Base-by-base conservation (phyloP, 1,140 invertebrate genomes). In the Helicoverpa zea region DNA sequence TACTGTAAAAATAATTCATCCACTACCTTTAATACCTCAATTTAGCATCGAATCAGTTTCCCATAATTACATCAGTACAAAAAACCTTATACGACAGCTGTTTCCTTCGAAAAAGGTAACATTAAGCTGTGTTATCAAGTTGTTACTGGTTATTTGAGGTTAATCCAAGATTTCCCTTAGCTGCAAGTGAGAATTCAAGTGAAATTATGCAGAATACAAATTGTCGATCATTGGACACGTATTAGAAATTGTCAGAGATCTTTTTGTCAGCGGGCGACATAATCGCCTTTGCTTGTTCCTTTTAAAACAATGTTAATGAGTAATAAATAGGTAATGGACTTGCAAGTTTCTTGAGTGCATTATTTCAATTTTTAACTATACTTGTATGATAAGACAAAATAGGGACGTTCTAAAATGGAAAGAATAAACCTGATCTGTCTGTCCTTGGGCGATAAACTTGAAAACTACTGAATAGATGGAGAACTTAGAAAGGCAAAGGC, bases 141-240 rank as follows among this genome's bases (percentile, higher is more conserved):
- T 12, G n/a, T 52, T 70, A 54, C 66, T 30, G 66, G 66, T 47
- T 66, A 49, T 66, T 70, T 54, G 23, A 51, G 66, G 66, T 70
- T 70, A 66, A 70, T 70, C 51, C 30, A 18, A 70, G 66, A 70
- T 70, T 70, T 70, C 49, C 66, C 66, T 70, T 70, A 70, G 29
- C 12, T 23, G 49, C 18, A 49, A 70, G 49, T 70, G 66, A 29
- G 66, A 70, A 70, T 70, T 70, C 49, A 70, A 18, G 66, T 52
- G 66, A 70, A 70, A 70, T 70, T 52, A 54, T 70, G 66, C 66
- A 54, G 66, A 70, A 70, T 70, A 70, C 66, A 70, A 70, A 70
- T 70, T 70, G 66, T 70, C 66, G 52, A 23, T 70, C 66, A 70
- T 70, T 70, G 66, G 51, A 70, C n/a, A 30, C 66, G 66, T 52